Evolutionary conservation across 1,140 invertebrate species (phyloP), one percentile per base, ranked within the genome.

Genomic region (Aethina tumida): DNA sequence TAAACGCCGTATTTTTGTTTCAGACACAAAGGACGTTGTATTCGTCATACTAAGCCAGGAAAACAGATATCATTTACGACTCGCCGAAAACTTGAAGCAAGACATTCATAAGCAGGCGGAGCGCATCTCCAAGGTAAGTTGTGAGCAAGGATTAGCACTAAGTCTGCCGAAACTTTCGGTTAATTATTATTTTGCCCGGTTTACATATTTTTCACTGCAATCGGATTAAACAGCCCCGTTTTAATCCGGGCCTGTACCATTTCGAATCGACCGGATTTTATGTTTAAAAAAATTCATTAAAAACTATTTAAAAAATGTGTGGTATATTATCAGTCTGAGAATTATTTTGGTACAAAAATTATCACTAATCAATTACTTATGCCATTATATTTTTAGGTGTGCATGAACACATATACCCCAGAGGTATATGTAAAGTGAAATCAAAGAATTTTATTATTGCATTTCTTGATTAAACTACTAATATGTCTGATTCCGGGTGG

Each of bases 1-100:
- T n/a, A n/a, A 10, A 28, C 15, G 0, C 15, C 28, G 21, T 2
- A 30, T 13, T 39, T 33, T 33, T 27, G 28, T 47, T 50, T 27
- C 37, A 53, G 49, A 47, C 26, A 27, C 35, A 7, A 35, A 35
- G 7, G 41, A 50, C 24, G 21, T 56, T 8, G 43, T 43, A 13
- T 45, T 50, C 36, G 38, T 55, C 20, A 48, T 58, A 16, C 32
- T 53, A 14, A 53, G 47, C 28, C 55, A 58, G 41, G 25, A 40
- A 7, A 50, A 55, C 27, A 14, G 40, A 12, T 50, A 50, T 37
- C 34, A 53, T 38, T 10, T 32, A 10, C 17, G 35, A 21, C 17
- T 45, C n/a, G 53, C 45, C 2, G 34, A 47, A 44, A 40, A 46
- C 32, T 36, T 50, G 20, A 47, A 45, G 29, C 27, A 35, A 10